phyloP scores from a whole-genome alignment of 2,113 vertebrate species.

The Coreoperca whiteheadi region DNA sequence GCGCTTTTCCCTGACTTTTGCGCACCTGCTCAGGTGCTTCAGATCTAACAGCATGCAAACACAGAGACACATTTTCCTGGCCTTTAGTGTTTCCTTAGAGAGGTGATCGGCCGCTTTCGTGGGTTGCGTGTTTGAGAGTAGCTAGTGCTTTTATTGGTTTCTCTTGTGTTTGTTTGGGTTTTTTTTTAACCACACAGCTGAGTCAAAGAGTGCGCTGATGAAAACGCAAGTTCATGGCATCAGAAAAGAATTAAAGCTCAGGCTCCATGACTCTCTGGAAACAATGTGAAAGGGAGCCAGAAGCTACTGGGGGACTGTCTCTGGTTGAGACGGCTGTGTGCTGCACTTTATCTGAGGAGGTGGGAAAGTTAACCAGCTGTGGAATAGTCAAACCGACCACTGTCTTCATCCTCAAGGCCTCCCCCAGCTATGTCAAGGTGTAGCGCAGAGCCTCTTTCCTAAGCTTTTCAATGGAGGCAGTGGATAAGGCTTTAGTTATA shows the following conservation, averaged over 20 bases:
- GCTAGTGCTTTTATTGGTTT: conserved; percentile 58
- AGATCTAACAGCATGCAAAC: background rate
- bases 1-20: background rate
- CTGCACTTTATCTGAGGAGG: background rate
- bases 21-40: background rate
- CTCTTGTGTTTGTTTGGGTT: too few relatives aligned
- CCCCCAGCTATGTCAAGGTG: background rate
- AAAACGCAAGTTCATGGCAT: background rate
- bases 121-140: background rate
- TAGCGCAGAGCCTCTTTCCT: background rate
- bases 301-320: background rate
- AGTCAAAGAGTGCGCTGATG: background rate
- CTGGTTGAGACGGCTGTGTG: background rate
- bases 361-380: background rate
- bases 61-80: background rate
- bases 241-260: conserved; percentile 1
- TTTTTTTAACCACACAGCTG: background rate
- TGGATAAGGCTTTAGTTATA: background rate
- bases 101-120: conserved; percentile 6
- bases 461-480: background rate
- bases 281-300: background rate
- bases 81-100: background rate
- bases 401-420: background rate
- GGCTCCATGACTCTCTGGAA: background rate
- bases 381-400: background rate